Evolutionary conservation across 1,140 invertebrate genomes (phyloP), one percentile per base, ranked within the genome.

Genomic region (Drosophila tsacasi): DNA sequence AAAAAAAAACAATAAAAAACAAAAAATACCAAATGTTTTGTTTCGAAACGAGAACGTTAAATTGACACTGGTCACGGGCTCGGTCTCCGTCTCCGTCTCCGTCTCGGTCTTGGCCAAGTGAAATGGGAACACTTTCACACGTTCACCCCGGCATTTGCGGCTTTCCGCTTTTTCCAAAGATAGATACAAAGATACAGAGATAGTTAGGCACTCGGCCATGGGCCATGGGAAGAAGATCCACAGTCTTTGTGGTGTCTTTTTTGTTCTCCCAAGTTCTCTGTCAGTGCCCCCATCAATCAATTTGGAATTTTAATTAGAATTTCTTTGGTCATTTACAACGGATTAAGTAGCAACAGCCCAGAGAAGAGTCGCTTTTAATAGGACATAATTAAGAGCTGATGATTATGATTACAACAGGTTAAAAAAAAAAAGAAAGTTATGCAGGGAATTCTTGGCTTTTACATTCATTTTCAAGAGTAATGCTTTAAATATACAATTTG

Each of bases 101-200:
- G 44, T 47, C 47, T 17, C 47, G 47, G 47, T 50, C 49, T 52
- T 52, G 35, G 35, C 32, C 50, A 74, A 65, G 47, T 27, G 69
- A 87, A 89, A 89, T 90, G 81, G 85, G 84, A 89, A 90, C 84
- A 89, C 84, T 89, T 89, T 89, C 84, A 90, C 84, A 79, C 81
- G 50, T 74, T 61, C 47, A 40, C 19, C 19, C 32, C 52, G 32
- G n/a, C 27, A 23, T 27, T n/a, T 19, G 10, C 3, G n/a, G 32
- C 52, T 57, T 57, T 39, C 52, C 52, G 52, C 52, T 30, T 67
- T 69, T 52, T 64, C 25, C 25, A 37, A 21, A 54, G 50, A n/a
- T 21, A 25, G 23, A 49, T 9, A 23, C 47, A 17, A 10, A 49
- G 23, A 17, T 49, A 25, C 15, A 0, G 7, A 32, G 25, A 30